Evolutionary conservation across 2,888 invertebrate genomes (phyloP).

Genomic region (Omphaloscelis lunosa): DNA sequence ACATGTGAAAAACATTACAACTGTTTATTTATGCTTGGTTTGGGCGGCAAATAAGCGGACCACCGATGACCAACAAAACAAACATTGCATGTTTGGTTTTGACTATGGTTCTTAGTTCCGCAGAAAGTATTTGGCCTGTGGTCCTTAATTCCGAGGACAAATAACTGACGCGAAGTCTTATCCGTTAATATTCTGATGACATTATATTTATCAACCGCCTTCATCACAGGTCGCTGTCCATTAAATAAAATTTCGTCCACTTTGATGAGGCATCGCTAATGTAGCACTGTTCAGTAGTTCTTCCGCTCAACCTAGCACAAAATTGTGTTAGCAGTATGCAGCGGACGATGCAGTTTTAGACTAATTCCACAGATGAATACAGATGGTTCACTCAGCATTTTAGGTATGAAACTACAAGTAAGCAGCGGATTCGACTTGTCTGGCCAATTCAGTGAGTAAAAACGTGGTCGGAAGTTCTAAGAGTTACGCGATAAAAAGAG

Average conservation of each 20-base stretch:
- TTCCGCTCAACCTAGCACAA: constrained; percentile 65
- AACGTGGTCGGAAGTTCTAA: no score
- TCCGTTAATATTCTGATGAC: neutral
- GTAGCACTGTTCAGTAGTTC: constrained; percentile 58
- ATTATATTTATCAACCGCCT: neutral
- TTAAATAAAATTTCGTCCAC: constrained; percentile 29
- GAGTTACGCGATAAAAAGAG: no score
- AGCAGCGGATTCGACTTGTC: no score
- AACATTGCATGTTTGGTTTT: neutral
- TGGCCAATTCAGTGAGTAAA: no score
- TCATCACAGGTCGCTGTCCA: neutral
- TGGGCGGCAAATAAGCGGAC: neutral
- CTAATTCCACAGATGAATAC: neutral
- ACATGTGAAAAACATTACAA: neutral
- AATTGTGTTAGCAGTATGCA: constrained; percentile 69
- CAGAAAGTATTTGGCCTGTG: neutral
- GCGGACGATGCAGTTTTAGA: constrained; percentile 22
- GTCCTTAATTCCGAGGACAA: neutral
- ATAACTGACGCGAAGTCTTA: neutral
- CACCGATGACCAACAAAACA: neutral
- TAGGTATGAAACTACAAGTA: no score
- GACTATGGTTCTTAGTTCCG: neutral
- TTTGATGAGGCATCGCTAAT: constrained; percentile 52
- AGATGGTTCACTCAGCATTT: no score
- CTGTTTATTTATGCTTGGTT: neutral